Conservation (phyloP, 2,888 invertebrate species). For the Cryptus armator region DNA sequence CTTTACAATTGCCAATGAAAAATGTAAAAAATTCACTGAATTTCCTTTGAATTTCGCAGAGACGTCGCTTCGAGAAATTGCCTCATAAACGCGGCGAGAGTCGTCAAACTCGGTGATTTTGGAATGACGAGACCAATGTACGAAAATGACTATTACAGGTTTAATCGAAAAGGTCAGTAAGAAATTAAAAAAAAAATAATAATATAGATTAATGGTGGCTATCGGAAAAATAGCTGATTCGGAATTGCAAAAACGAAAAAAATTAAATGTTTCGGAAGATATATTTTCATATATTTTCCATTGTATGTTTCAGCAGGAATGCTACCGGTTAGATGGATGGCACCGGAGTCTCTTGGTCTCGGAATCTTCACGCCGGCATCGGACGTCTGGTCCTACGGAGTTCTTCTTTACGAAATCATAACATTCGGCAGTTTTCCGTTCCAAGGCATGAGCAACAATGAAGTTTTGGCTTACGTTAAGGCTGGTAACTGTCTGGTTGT, state of each 20-base stretch:
- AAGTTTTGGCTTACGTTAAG: conserved; percentile 93
- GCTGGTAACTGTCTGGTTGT: conserved; percentile 90
- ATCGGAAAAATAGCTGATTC: neutral
- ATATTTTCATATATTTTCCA: too few species aligned
- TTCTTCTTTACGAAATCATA: conserved; percentile 94
- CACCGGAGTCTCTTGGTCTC: conserved; percentile 93
- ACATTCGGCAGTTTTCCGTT: conserved; percentile 97
- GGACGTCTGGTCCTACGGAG: conserved; percentile 96
- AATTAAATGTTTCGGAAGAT: neutral
- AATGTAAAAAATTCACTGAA: neutral
- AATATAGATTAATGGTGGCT: too few species aligned
- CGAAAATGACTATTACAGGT: conserved; percentile 95
- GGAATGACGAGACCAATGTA: conserved; percentile 96
- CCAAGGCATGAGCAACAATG: conserved; percentile 94
- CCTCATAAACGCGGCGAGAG: conserved; percentile 90
- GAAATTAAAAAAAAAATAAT: neutral
- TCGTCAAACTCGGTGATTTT: conserved; percentile 93
- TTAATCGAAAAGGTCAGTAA: conserved; percentile 91
- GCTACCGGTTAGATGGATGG: conserved; percentile 97
- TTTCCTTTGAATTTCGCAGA: conserved; percentile 84
- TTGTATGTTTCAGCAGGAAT: conserved; percentile 86
- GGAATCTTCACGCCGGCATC: conserved; percentile 95
- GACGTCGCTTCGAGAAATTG: conserved; percentile 94
- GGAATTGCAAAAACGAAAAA: neutral
- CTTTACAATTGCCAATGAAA: neutral